A percentile compares a stretch with the other conserved stretches of the same genome.
phyloP scores from a whole-genome alignment of 1,140 invertebrate genomes.

The Latrodectus geometricus region DNA sequence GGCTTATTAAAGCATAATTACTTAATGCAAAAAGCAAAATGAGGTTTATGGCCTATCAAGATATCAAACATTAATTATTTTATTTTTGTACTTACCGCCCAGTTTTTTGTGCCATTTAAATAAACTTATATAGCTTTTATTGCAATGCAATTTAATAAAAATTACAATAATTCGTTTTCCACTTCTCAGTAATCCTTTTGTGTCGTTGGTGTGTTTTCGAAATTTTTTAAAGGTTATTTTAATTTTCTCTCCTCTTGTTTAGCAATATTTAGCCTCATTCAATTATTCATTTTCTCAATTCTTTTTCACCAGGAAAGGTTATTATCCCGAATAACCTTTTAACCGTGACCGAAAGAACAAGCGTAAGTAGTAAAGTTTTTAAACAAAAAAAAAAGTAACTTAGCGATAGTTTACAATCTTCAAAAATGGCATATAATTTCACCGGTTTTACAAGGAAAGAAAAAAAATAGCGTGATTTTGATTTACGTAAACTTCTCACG shows the following conservation, averaged over 20 bases:
- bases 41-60: too few species aligned
- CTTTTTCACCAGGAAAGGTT: background rate
- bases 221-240: background rate
- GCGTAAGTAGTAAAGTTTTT: background rate
- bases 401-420: background rate
- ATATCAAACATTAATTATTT: too few species aligned
- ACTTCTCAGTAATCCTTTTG: too few species aligned
- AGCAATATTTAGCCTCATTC: slow-evolving; percentile 1
- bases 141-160: too few species aligned
- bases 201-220: background rate
- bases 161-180: too few species aligned
- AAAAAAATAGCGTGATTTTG: background rate
- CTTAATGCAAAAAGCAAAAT: too few species aligned
- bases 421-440: background rate
- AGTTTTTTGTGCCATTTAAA: too few species aligned
- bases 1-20: too few species aligned
- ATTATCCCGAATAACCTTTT: slow-evolving; percentile 1
- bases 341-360: background rate
- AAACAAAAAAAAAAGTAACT: background rate
- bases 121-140: too few species aligned
- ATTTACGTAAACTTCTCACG: background rate
- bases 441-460: background rate
- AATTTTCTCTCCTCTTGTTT: background rate
- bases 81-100: too few species aligned
- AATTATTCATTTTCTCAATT: background rate